Evolutionary conservation across 2,113 vertebrate genomes (phyloP), one percentile per base, ranked within the genome.

Genomic region (Nasalis larvatus): DNA sequence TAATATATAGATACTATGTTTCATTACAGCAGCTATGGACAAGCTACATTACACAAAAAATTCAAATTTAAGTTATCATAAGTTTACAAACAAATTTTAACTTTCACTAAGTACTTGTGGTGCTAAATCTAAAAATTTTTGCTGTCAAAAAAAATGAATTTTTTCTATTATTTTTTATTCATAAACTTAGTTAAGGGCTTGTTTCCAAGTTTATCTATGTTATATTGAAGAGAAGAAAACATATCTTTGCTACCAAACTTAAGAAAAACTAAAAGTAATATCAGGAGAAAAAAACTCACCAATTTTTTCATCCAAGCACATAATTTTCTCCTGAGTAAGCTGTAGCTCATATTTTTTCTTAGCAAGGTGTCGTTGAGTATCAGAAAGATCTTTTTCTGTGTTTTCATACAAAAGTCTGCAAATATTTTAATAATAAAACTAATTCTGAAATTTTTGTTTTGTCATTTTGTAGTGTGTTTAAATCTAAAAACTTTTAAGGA

Each of bases 341-440:
- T 99, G 98, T 52, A 99, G 98, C 93, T 99, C 98, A 93, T 97
- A 97, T 71, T 98, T 98, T 98, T 99, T 99, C 97, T 98, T 98
- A 96, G 98, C 97, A 95, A 99, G 98, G 23, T 98, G 98, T 97
- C 74, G 98, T 71, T 99, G 98, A 84, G 97, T 97, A 94, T 99
- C 99, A 97, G 97, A 98, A 98, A 99, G 98, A 93, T 90, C 98
- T 86, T 98, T 98, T 97, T 99, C 98, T 95, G 97, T 97, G 91
- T 99, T 99, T 97, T 98, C 98, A 98, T 99, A 99, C 97, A 99
- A 97, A 95, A 99, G 96, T 98, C 99, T 99, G 98, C 52, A 98
- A 98, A 98, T 84, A 94, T 91, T 98, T 97, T 96, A 97, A 98
- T 96, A 77, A 97, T 47, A 98, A 98, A 96, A 97, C 98, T 97